Evolutionary conservation across 2,888 invertebrate species (phyloP).

Genomic region (Mesochorus sp.): DNA sequence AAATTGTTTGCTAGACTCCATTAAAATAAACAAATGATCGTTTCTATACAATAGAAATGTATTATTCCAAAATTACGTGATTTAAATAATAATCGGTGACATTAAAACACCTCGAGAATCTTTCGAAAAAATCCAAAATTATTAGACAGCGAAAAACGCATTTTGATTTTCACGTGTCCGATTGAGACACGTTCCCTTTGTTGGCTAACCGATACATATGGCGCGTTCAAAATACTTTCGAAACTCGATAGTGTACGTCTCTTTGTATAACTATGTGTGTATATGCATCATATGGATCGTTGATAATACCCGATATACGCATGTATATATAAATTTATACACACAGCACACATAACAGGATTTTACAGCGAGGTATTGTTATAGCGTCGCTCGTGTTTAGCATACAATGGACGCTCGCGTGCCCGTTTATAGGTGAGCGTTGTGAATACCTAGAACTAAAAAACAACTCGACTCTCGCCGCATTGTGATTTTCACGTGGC

Average conservation of each 20-base stretch:
- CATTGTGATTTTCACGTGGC: conserved; percentile 43
- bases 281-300: too few relatives aligned
- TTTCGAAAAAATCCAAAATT: conserved; percentile 25
- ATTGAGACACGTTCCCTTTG: conserved; percentile 31
- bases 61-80: too few relatives aligned
- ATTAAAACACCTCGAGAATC: too few relatives aligned
- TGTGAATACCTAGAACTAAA: conserved; percentile 54
- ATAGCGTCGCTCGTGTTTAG: conserved; percentile 33
- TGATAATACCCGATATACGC: too few relatives aligned
- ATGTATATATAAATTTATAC: neutral
- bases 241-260: neutral
- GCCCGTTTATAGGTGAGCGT: conserved; percentile 55
- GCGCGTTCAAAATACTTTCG: conserved; percentile 28
- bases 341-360: neutral
- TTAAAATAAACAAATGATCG: too few relatives aligned
- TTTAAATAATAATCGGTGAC: conserved; percentile 25
- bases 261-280: neutral
- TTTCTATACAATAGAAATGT: too few relatives aligned
- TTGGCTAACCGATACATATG: conserved; percentile 18
- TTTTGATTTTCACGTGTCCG: conserved; percentile 10
- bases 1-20: too few relatives aligned
- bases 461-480: conserved; percentile 33
- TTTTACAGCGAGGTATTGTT: conserved; percentile 26
- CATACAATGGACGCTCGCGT: conserved; percentile 53
- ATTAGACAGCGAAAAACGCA: conserved; percentile 3